Conservation (phyloP, 2,113 vertebrate genomes). For the Stegastes partitus region DNA sequence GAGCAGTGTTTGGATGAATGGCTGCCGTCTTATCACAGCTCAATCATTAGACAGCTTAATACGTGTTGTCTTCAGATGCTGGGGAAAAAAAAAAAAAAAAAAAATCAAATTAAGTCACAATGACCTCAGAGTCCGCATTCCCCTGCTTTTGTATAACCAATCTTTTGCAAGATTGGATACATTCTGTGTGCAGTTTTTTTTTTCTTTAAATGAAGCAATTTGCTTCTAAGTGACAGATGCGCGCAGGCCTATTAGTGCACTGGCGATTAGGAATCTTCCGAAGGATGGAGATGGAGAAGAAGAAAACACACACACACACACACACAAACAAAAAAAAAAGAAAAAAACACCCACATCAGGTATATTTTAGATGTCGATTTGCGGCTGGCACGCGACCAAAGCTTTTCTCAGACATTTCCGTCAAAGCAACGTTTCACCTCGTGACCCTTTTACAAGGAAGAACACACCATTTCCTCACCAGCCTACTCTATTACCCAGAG, state of each 20-base stretch:
- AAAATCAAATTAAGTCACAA: slow-evolving; percentile 65
- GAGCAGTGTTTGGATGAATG: slow-evolving; percentile 45
- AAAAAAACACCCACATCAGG: slow-evolving; percentile 53
- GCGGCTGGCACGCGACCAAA: slow-evolving; percentile 56
- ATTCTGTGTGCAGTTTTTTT: slow-evolving; percentile 52
- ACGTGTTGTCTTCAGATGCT: slow-evolving; percentile 66
- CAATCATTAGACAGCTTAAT: slow-evolving; percentile 69
- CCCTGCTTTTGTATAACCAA: slow-evolving; percentile 56
- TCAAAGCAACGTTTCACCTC: slow-evolving; percentile 61
- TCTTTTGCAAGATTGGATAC: slow-evolving; percentile 61
- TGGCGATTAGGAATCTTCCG: slow-evolving; percentile 76
- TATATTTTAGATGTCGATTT: slow-evolving; percentile 45
- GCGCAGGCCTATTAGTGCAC: slow-evolving; percentile 80
- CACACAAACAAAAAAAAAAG: slow-evolving; percentile 18
- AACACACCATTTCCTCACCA: slow-evolving; percentile 33
- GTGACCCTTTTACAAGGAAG: slow-evolving; percentile 62
- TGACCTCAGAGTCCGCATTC: slow-evolving; percentile 69
- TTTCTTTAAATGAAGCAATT: slow-evolving; percentile 82
- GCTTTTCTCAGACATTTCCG: slow-evolving; percentile 35
- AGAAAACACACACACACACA: background rate
- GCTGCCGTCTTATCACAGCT: slow-evolving; percentile 64
- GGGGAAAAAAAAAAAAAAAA: background rate
- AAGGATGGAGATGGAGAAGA: slow-evolving; percentile 47
- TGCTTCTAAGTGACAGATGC: slow-evolving; percentile 84
- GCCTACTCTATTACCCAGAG: slow-evolving; percentile 69